Evolutionary conservation across 2,888 invertebrate species (phyloP), one percentile per base, ranked within the genome.

Genomic region (Cremastobaeus sp.): DNA sequence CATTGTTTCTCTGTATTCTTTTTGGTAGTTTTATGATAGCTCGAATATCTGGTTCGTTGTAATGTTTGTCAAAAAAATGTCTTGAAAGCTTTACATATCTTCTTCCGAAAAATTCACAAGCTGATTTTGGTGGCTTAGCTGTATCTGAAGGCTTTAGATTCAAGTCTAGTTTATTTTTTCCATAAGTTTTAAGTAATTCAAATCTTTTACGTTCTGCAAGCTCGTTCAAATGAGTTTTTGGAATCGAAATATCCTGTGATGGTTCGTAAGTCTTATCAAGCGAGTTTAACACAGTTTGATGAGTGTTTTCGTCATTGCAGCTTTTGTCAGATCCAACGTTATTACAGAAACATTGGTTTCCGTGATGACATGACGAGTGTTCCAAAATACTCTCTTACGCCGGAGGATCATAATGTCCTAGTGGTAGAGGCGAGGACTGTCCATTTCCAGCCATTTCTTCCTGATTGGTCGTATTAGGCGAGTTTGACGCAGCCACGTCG

Each of bases 221-320:
- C 15, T 45, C 45, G 1, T 4, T 8, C 5, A 45, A 3, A 25
- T 8, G 3, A 5, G 8, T 25, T 8, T 28, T 28, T 1, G 14
- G 4, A 1, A 28, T 28, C 4, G 12, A 14, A 9, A 4, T 5
- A 28, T 15, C 9, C 28, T 45, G 14, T 15, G 45, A 45, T 8
- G 45, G 45, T 28, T 45, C 28, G 28, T 28, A 45, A 14, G 45
- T 14, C 3, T 25, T 9, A 28, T 45, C 45, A 3, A 21, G 3
- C 3, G 8, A 3, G 25, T 25, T 25, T 25, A 25, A 8, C 25
- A n/a, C n/a, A n/a, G n/a, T n/a, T n/a, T n/a, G n/a, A n/a, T n/a
- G n/a, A n/a, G n/a, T n/a, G n/a, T n/a, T n/a, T n/a, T n/a, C n/a
- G n/a, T n/a, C n/a, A n/a, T n/a, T n/a, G n/a, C n/a, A n/a, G n/a